Evolutionary conservation across 2,797 vertebrate species (phyloP), one percentile per base, ranked within the genome.

Genomic region (Cetoscarus ocellatus): DNA sequence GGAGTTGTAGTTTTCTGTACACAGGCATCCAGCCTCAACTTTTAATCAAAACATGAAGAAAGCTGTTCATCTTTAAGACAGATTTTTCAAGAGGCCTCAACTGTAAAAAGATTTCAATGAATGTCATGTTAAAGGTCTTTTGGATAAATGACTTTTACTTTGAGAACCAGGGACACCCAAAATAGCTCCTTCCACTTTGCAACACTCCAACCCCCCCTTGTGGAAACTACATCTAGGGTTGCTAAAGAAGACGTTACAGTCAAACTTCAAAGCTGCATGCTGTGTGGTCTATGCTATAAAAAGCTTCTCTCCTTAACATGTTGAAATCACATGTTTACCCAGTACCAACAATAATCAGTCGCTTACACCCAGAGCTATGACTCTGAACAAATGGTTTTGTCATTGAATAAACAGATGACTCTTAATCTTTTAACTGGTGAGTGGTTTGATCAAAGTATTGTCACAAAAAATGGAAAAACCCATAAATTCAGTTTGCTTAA

Each of bases 181-280:
- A 55, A 55, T 65, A 55, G 40, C 51, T 47, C 51, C 52, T 15
- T 43, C 34, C 3, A 48, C 52, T 54, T 65, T 18, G 27, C n/a
- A 66, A 55, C 63, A 11, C 63, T 11, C 7, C 10, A 39, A 6
- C 11, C 35, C 12, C 12, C 27, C 12, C 27, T 15, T 36, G 45
- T 69, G 34, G 36, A 63, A n/a, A 43, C 36, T 34, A 39, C 27
- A 44, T 38, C 35, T 52, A n/a, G 6, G 17, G 45, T 10, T 10
- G 14, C 35, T 13, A 39, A 34, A 59, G 40, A n/a, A 14, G 10
- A 48, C 1, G n/a, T 17, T 38, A 48, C 35, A 35, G 57, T 60
- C 13, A 15, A 17, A 7, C 60, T 51, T 42, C 14, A 51, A 50
- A 63, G 39, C 10, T 57, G 45, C n/a, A 27, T 1, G 3, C 40